Evolutionary conservation across 35 echinoderm and acorn worm species (phyloP).

Genomic region (Apostichopus californicus): DNA sequence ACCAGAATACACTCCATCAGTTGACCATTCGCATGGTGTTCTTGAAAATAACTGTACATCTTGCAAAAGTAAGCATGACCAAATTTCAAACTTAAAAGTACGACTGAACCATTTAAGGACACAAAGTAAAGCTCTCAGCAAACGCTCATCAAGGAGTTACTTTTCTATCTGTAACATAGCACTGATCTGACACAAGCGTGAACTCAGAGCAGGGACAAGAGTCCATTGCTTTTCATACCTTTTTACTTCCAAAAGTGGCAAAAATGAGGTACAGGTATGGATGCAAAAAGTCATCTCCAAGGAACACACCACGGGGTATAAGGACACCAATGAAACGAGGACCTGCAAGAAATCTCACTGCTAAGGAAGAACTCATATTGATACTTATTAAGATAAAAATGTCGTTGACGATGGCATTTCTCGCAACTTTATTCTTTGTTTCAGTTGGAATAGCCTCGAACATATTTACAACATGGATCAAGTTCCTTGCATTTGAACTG

Average conservation of each 20-base stretch:
- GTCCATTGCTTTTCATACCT: neutral
- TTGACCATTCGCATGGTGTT: neutral
- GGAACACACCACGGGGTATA: neutral
- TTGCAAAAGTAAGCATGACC: neutral
- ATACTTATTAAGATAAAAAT: slow-evolving; percentile 51
- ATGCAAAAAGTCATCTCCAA: neutral
- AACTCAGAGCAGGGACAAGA: neutral
- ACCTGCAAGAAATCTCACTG: neutral
- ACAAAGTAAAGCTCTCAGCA: neutral
- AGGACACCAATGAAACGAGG: slow-evolving; percentile 25
- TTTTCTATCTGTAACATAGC: neutral
- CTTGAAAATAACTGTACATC: too few species aligned
- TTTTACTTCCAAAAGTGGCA: neutral
- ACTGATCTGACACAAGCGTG: neutral
- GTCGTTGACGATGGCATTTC: neutral
- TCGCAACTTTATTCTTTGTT: slow-evolving; percentile 43
- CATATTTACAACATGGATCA: slow-evolving; percentile 64
- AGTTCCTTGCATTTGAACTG: slow-evolving; percentile 47
- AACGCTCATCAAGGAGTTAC: neutral
- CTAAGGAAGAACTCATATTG: slow-evolving; percentile 54
- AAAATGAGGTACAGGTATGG: slow-evolving; percentile 51
- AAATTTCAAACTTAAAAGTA: neutral
- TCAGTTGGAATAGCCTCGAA: neutral
- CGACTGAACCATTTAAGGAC: neutral
- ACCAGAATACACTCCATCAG: neutral